Base-by-base conservation (phyloP, 2,888 invertebrate species). In the Smittia sp. region DNA sequence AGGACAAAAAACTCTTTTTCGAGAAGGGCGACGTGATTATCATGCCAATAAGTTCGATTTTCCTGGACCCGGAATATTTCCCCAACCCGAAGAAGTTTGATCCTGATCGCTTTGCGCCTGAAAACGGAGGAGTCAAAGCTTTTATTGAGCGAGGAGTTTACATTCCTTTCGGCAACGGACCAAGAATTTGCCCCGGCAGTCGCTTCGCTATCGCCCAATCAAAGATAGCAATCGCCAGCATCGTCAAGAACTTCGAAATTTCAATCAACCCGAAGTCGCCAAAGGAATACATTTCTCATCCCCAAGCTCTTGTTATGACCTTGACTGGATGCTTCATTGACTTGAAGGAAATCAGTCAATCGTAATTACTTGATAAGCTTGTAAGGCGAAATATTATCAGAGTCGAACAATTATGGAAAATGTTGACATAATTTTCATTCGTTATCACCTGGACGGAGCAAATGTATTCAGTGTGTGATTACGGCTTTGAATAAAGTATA, bases 21-120 rank as follows among this genome's bases (percentile, higher is more conserved):
- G 32, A 58, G 13, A 20, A 22, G 15, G 66, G 46, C 3, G 18
- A 15, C 7, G n/a, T 66, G 13, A 63, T 74, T 1, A 15, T 25
- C 6, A 76, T 79, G 32, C 77, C 78, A 1, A 15, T 76, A 1
- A 75, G 76, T 38, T 75, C 73, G n/a, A 62, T 75, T 1, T 39
- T 62, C 18, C 18, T 41, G 7, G 74, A 75, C 72, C 22, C 41
- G 1, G 66, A 69, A 18, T 66, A 73, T 67, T 75, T 25, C 58
- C 41, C 65, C 1, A 39, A 75, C 58, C 74, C 75, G 1, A 15
- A 41, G 0, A 13, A 73, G 52, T 75, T 75, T 24, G 41, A 74
- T 52, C 74, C 74, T 1, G 75, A 75, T 1, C 52, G 75, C 11
- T 75, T 74, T 66, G 18, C 54, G 11, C 25, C 63, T 18, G 72